Evolutionary conservation across 37 sponge, comb jelly and placozoan species (phyloP), one percentile per base, ranked within the genome.

Genomic region (Spongilla lacustris): DNA sequence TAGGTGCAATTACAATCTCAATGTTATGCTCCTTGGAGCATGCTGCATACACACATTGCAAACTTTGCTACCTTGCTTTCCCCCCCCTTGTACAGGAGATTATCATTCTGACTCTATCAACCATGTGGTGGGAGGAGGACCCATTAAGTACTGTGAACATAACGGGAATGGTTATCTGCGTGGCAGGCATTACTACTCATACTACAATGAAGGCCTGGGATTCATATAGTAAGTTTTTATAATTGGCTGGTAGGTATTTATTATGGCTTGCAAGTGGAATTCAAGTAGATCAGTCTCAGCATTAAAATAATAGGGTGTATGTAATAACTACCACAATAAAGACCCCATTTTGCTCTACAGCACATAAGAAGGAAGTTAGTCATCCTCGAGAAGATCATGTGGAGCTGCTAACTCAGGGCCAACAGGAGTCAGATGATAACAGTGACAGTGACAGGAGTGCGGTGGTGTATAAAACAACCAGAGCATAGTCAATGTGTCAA

Each of bases 141-240:
- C 25, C 50, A 0, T 81, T 94, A 37, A 79, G 76, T 25, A n/a
- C 82, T 19, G 50, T 98, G 75, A 98, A 98, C 78, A 81, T 95
- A 22, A 76, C 76, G 30, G 99, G 99, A 9, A 92, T 96, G 92
- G 89, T 91, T 23, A 78, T 98, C 48, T 98, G 99, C 85, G 71
- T 98, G 32, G 14, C 76, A 9, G 99, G 99, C 27, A 93, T 98
- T 24, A 36, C 90, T 36, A 77, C 93, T 5, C 99, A 98, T 50
- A 90, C 93, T 35, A 27, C 85, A 50, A 2, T 95, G 35, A 97
- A 97, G 67, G 84, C 74, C 50, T 37, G 83, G 37, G 30, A 81
- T 2, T 49, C 71, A 66, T 73, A 72, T 81, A 69, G 96, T 95
- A 25, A 88, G 80, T 67, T 10, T 17, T 36, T 1, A 32, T 0